phyloP scores from a whole-genome alignment of 2,797 vertebrate genomes.

The Gallinago stenura region DNA sequence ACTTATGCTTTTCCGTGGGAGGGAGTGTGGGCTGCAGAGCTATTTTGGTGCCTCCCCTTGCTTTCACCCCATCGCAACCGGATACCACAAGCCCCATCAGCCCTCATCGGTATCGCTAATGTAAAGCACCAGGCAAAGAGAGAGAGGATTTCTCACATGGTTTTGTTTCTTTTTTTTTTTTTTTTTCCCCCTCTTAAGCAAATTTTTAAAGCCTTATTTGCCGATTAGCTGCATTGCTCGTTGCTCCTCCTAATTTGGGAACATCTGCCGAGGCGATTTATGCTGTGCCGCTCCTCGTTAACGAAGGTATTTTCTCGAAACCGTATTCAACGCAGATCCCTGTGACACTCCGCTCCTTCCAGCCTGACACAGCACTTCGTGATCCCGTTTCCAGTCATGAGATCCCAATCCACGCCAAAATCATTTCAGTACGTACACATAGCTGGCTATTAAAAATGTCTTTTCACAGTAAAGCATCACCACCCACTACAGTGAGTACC shows the following conservation, averaged over 20 bases:
- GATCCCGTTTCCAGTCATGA: not conserved
- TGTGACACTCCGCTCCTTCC: not conserved
- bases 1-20: conserved; percentile 17
- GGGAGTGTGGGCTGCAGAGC: conserved; percentile 1
- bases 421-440: not conserved
- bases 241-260: not conserved
- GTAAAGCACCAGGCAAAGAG: not conserved
- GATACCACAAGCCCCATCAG: conserved; percentile 10
- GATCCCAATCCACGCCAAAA: not conserved
- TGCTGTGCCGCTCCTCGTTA: not conserved
- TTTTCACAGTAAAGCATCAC: not conserved
- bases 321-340: not conserved
- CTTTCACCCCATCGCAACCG: conserved; percentile 55
- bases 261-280: not conserved
- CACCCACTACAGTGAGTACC: not conserved
- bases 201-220: not conserved
- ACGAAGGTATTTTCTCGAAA: not conserved
- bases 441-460: not conserved
- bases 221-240: not conserved
- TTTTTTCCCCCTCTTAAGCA: not conserved
- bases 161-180: not conserved
- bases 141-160: not conserved
- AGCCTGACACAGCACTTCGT: not conserved
- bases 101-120: not conserved
- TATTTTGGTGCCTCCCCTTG: conserved; percentile 51